A percentile compares a stretch with the other conserved stretches of the same genome.
Conservation (phyloP, 2,113 vertebrate genomes). For the Potamarius usumacintae region DNA sequence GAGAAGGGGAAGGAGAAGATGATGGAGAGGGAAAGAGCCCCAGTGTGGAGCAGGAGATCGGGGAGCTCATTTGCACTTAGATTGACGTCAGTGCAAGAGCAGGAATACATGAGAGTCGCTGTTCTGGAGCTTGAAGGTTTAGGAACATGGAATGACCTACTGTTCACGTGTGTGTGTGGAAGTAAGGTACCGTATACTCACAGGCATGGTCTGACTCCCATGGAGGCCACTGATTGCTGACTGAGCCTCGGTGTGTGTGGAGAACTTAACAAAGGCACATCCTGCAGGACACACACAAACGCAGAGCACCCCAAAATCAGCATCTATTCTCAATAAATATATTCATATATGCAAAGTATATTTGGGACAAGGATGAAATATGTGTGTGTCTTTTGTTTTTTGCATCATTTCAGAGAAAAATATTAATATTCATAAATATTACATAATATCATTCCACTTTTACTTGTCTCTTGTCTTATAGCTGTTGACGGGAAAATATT, state of each 20-base stretch:
- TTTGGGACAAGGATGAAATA: neutral
- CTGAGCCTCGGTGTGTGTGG: constrained; percentile 82
- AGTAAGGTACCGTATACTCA: constrained; percentile 67
- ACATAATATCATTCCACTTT: neutral
- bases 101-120: neutral
- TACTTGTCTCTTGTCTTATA: neutral
- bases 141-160: neutral
- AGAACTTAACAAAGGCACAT: constrained; percentile 87
- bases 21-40: constrained; percentile 25
- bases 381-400: neutral
- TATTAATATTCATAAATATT: neutral
- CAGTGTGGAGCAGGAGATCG: constrained; percentile 14
- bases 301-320: neutral
- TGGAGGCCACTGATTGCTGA: constrained; percentile 83
- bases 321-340: neutral
- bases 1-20: constrained; percentile 11
- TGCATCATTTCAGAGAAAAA: neutral
- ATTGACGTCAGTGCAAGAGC: constrained; percentile 19
- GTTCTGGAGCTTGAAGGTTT: neutral
- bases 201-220: constrained; percentile 84
- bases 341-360: neutral
- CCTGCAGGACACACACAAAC: constrained; percentile 65
- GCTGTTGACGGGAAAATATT: neutral
- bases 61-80: constrained; percentile 44
- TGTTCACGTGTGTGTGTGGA: constrained; percentile 24